Evolutionary conservation across 2,888 invertebrate species (phyloP).

Genomic region (Campoletis raptor): DNA sequence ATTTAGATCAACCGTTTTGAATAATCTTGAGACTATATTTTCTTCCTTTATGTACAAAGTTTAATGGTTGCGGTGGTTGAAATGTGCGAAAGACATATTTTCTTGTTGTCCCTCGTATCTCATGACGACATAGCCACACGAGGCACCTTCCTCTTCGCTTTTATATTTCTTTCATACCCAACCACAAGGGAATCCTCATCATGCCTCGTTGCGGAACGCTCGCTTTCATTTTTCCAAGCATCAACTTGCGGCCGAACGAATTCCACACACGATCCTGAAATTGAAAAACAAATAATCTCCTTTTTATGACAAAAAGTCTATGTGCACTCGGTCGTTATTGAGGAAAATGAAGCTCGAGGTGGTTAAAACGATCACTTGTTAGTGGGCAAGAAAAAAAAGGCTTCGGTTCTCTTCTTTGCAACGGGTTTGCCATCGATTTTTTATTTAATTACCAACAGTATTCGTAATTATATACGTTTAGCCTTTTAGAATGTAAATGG

Average conservation of each 20-base stretch:
- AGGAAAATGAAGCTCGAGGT: slow-evolving; percentile 17
- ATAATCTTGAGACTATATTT: not conserved
- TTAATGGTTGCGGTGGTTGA: slow-evolving; percentile 62
- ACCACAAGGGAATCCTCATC: slow-evolving; percentile 55
- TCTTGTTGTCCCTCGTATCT: slow-evolving; percentile 29
- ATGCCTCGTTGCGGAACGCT: slow-evolving; percentile 64
- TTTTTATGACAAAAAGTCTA: not conserved
- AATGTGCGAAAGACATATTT: slow-evolving; percentile 59
- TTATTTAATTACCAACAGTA: not conserved
- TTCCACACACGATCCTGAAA: slow-evolving; percentile 43
- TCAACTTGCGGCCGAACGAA: slow-evolving; percentile 28
- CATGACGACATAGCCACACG: not conserved
- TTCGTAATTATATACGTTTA: slow-evolving; percentile 5
- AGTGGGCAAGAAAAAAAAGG: not conserved
- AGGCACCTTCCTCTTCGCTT: slow-evolving; percentile 3
- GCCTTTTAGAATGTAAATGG: not conserved
- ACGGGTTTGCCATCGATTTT: not conserved
- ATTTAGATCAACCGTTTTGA: not conserved
- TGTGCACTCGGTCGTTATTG: slow-evolving; percentile 1
- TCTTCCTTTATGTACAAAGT: slow-evolving; percentile 28
- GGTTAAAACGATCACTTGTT: not conserved
- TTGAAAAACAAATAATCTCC: slow-evolving; percentile 37
- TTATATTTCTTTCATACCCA: slow-evolving; percentile 36
- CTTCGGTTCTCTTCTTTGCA: not conserved
- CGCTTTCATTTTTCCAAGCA: slow-evolving; percentile 70